Base-by-base conservation (phyloP, 2,888 invertebrate genomes). In the Synergus itoensis region DNA sequence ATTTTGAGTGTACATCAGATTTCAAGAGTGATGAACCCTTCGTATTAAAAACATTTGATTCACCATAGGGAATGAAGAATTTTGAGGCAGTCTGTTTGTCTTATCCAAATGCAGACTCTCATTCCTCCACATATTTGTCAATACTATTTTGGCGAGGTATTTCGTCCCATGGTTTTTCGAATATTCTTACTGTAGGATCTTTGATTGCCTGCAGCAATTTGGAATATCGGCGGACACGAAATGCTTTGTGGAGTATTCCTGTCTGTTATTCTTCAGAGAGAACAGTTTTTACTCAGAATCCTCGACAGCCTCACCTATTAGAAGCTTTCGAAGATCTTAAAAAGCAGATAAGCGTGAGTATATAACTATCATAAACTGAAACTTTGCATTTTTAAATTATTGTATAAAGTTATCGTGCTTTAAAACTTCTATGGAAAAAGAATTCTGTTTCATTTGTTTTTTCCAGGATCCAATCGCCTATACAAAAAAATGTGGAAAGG, bases 191-290 rank as follows among this genome's bases (percentile, higher is more conserved):
- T 48, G 92, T 93, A 0, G 95, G 95, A 0, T 93, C 94, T 81
- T 87, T 94, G 9, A 90, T 96, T 1, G 93, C 94, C 0, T 94
- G 94, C 85, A 93, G 93, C 18, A 96, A 96, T 93, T 93, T 96
- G 77, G 94, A 95, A 89, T 94, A 94, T 92, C 92, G 94, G 83
- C 21, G 28, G 48, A 53, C 73, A 16, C 88, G 89, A 11, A 89
- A 93, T 86, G 93, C 93, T 81, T 91, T 93, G 3, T 92, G 93
- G 77, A 93, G 90, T 84, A 93, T 95, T 87, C 94, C 94, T 0
- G 93, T 94, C 45, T 94, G 94, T 76, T 92, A 95, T 79, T 95
- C 94, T 1, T 95, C 95, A 4, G 95, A 96, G 84, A 93, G 93
- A 77, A 94, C 95, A 0, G 91, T 92, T 82, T 94, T 96, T 84